phyloP scores from a whole-genome alignment of 2,797 vertebrate species.

The Hemibagrus guttatus region DNA sequence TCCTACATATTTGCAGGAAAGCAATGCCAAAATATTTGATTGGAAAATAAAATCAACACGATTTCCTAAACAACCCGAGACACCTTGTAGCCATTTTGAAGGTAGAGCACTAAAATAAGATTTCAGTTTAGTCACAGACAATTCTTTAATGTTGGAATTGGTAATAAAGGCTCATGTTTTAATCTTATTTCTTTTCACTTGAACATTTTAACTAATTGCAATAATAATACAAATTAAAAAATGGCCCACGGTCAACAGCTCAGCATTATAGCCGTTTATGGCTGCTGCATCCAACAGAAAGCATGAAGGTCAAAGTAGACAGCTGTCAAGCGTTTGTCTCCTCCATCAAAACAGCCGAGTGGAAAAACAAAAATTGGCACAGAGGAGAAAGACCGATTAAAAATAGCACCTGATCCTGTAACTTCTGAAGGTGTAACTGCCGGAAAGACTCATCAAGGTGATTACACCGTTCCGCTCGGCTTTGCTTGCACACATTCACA shows the following conservation, averaged over 20 bases:
- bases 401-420: constrained; percentile 34
- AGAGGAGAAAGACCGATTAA: constrained; percentile 6
- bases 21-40: neutral
- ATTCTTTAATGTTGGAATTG: neutral
- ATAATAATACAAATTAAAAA: neutral
- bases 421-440: constrained; percentile 32
- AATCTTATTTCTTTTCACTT: neutral
- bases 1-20: neutral
- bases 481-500: neutral
- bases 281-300: neutral
- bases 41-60: neutral
- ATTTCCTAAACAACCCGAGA: neutral
- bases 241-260: neutral
- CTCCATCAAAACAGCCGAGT: constrained; percentile 2
- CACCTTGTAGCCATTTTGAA: neutral
- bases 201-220: neutral
- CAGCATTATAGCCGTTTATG: neutral
- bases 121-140: neutral
- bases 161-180: neutral
- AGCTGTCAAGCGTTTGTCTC: neutral
- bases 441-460: constrained; percentile 41
- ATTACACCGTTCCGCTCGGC: neutral
- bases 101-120: neutral
- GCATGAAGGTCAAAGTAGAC: constrained; percentile 1
- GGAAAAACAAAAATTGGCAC: neutral